Base-by-base conservation (phyloP, 2,113 vertebrate genomes). In the Xiphophorus maculatus region DNA sequence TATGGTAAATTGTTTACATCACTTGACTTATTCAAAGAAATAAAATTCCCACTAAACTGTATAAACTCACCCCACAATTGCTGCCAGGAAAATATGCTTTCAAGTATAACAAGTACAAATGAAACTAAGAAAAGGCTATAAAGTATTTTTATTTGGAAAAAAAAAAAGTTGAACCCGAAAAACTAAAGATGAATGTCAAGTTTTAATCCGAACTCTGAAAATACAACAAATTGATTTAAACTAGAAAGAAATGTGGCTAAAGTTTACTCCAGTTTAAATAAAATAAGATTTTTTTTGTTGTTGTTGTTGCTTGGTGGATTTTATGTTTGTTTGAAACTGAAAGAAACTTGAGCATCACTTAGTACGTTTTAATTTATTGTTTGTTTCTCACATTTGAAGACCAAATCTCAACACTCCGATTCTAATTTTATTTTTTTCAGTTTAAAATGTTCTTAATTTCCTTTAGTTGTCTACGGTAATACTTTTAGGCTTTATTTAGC, bases 1-100 rank as follows among this genome's bases (percentile, higher is more conserved):
- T 37, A 5, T 27, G 71, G 74, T 65, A 76, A 62, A 77, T 65
- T 44, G 66, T 79, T 62, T 22, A 61, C 28, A 69, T 37, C 71
- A 78, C 63, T 81, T 73, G 79, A 51, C 77, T 84, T 82, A 87
- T 90, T 89, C 76, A 87, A 80, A 83, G 80, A 69, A 84, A 64
- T 74, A 40, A 44, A 72, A 60, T 0, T 25, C 25, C 7, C 2
- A n/a, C 25, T 25, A n/a, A 58, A 7, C 17, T 58, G 2, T 19
- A 17, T 19, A 48, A 48, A 48, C 44, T 48, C 15, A 48, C 44
- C 5, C 44, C 44, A 19, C 14, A 42, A 19, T 48, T 17, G 44
- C 14, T 48, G 17, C 17, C 44, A 11, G 17, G 25, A 58, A n/a
- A n/a, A 11, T 22, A 25, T 58, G 2, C 19, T 58, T n/a, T 58